Evolutionary conservation across 2,113 vertebrate genomes (phyloP), one percentile per base, ranked within the genome.

Genomic region (Pogona vitticeps): DNA sequence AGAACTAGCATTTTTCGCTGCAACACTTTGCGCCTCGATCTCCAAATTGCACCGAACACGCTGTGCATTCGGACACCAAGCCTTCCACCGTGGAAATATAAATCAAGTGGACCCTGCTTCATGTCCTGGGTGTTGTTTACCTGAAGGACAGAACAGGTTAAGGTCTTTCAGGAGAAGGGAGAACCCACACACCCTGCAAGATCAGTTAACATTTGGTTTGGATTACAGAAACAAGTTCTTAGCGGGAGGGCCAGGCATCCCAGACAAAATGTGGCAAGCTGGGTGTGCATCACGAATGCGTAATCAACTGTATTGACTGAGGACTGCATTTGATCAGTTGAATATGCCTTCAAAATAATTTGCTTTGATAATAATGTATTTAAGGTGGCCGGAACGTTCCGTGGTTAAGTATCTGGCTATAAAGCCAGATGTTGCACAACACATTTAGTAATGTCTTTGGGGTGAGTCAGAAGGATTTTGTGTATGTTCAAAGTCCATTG

Each of bases 101-200:
- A 92, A 93, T 89, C 92, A 92, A 93, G 94, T 91, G 92, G 86
- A 52, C 75, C 70, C 36, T 83, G 84, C 59, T 93, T 90, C 88
- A 80, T 88, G 87, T 1, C 17, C 78, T 82, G 71, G 91, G 83
- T 88, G 93, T n/a, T 89, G 85, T 90, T 95, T 93, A 85, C 80
- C 90, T 67, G 80, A 90, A 76, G 78, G 89, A 42, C 38, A 75
- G 46, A 81, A 73, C 88, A 87, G 75, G 31, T 88, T 78, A 82
- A 56, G 80, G 26, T 88, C 88, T 90, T 92, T 92, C 87, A 80
- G 83, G 79, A 90, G 72, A 17, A 9, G 23, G 92, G 92, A 93
- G 3, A n/a, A n/a, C n/a, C n/a, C n/a, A n/a, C n/a, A n/a, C 68
- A 46, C 6, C 23, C 80, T 59, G 21, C 20, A 36, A 7, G 63